These are phyloP conservation scores for Mechanitis mazaeus DNA, from an alignment of 2,888 invertebrate species.

Conservation along the genomic window DNA sequence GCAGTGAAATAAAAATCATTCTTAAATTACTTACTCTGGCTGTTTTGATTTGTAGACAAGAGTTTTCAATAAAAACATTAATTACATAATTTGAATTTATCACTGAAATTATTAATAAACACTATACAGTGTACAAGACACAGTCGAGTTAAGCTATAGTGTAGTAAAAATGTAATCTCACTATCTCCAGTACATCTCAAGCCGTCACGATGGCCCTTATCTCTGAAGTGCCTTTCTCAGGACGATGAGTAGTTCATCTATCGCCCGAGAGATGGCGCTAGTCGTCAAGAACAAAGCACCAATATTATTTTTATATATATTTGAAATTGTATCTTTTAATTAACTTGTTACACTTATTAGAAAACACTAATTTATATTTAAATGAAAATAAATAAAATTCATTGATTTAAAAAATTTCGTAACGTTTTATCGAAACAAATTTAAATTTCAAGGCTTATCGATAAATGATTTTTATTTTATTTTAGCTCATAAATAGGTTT, in stretches of 20 bases:
- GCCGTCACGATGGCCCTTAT: conserved; percentile 46
- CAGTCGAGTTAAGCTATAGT: conserved; percentile 17
- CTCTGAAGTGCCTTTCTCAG: conserved; percentile 42
- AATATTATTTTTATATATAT: not conserved
- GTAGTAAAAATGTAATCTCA: conserved; percentile 36
- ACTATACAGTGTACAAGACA: too few species aligned
- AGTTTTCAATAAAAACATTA: too few species aligned
- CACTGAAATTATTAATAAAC: too few species aligned
- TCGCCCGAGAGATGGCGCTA: conserved; percentile 63
- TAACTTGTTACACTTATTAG: too few species aligned
- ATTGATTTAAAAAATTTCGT: not conserved
- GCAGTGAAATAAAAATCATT: too few species aligned
- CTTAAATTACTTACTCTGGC: too few species aligned
- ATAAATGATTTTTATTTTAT: conserved; percentile 2
- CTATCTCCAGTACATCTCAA: conserved; percentile 46
- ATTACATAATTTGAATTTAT: too few species aligned
- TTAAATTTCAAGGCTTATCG: conserved; percentile 6
- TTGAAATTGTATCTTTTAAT: too few species aligned
- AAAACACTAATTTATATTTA: not conserved
- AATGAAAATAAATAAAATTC: not conserved
- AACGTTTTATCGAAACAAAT: conserved; percentile 4
- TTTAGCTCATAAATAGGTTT: conserved; percentile 5
- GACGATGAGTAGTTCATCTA: conserved; percentile 47
- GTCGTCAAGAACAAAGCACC: conserved; percentile 18
- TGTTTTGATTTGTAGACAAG: too few species aligned